Percentiles rank a stretch among this genome's conserved stretches.
These are phyloP conservation scores for Sarcophaga peregrina DNA, from an alignment of 1,140 invertebrate genomes.

Conservation along the genomic window DNA sequence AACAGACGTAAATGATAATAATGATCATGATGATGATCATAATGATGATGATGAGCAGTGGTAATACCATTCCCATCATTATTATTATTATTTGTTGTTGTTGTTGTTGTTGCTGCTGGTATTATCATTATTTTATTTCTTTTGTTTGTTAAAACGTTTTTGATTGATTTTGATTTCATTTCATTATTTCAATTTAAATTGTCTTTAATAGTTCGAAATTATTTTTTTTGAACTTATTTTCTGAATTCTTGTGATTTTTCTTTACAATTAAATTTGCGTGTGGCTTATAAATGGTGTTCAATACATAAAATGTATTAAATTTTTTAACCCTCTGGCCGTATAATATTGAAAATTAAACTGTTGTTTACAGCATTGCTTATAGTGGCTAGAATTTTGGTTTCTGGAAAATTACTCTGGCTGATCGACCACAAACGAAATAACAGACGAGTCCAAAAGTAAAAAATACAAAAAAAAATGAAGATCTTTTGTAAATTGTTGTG, in stretches of 20 bases:
- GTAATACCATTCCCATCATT: too few relatives aligned
- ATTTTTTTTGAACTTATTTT: background rate
- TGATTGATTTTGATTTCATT: background rate
- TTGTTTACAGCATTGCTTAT: background rate
- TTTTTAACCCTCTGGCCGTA: background rate
- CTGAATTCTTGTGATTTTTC: background rate
- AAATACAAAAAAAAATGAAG: too few relatives aligned
- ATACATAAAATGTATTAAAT: background rate
- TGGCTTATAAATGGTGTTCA: background rate
- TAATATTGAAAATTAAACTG: background rate
- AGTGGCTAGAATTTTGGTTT: too few relatives aligned
- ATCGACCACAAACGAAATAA: too few relatives aligned
- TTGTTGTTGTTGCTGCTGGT: too few relatives aligned
- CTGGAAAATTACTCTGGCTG: too few relatives aligned
- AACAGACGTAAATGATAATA: background rate
- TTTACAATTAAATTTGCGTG: slow-evolving; percentile 14
- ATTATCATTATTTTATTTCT: background rate
- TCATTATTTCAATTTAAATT: slow-evolving; percentile 22
- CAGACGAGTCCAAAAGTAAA: too few relatives aligned
- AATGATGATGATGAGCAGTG: too few relatives aligned
- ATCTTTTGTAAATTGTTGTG: too few relatives aligned
- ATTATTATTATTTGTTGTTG: too few relatives aligned
- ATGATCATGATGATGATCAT: background rate
- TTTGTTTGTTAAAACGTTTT: slow-evolving; percentile 7
- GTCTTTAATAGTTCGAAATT: background rate